Evolutionary conservation across 2,797 vertebrate genomes (phyloP).

Genomic region (Pachyuromys duprasi): DNA sequence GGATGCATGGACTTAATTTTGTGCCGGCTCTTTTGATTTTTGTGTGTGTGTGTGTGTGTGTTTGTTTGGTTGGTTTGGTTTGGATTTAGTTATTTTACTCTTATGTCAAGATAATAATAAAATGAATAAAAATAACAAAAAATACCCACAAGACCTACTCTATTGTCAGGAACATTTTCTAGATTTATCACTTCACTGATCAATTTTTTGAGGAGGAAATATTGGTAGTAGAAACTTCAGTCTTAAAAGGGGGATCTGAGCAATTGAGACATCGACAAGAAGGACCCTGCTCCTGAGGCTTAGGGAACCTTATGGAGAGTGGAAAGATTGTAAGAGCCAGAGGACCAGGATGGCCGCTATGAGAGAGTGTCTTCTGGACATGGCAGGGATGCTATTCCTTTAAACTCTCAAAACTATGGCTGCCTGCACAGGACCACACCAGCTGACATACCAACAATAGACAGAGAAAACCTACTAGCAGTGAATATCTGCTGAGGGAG

Average conservation of each 20-base stretch:
- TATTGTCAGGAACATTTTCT: background rate
- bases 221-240: background rate
- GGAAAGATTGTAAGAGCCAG: background rate
- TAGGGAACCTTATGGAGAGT: background rate
- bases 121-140: background rate
- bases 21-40: background rate
- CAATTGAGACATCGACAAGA: background rate
- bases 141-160: background rate
- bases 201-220: background rate
- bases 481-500: background rate
- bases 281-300: background rate
- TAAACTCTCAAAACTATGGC: background rate
- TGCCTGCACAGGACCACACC: background rate
- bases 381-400: background rate
- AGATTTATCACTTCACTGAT: background rate
- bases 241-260: background rate
- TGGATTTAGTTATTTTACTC: background rate
- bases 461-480: background rate
- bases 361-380: background rate
- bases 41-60: too few species aligned
- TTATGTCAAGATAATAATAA: background rate
- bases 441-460: too few species aligned
- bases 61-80: too few species aligned
- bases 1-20: background rate
- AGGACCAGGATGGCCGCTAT: background rate